Percentiles rank a stretch among this genome's conserved stretches.
phyloP scores from a whole-genome alignment of 2,113 vertebrate species.

The Gnathonemus longibarbis region DNA sequence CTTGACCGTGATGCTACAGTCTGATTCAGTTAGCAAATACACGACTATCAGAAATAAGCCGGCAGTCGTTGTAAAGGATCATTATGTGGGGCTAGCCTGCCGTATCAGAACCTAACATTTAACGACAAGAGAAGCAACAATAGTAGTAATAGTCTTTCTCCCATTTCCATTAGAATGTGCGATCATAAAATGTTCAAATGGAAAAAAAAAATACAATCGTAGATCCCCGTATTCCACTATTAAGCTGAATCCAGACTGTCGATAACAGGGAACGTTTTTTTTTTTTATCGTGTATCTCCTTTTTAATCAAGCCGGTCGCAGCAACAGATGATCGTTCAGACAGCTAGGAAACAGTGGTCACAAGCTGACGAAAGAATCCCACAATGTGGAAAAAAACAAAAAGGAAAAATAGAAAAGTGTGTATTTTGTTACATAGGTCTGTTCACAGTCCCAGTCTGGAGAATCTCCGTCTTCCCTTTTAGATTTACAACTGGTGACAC shows the following conservation, averaged over 20 bases:
- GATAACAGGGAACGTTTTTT: slow-evolving; percentile 32
- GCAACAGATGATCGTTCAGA: slow-evolving; percentile 70
- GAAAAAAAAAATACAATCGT: slow-evolving; percentile 24
- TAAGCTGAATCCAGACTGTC: slow-evolving; percentile 36
- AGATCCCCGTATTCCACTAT: slow-evolving; percentile 23
- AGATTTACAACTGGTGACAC: slow-evolving; percentile 16
- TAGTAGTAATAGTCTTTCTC: slow-evolving; percentile 55
- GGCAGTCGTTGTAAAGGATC: slow-evolving; percentile 32
- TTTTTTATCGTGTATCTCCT: neutral
- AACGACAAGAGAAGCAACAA: slow-evolving; percentile 61
- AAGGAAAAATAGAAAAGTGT: slow-evolving; percentile 24
- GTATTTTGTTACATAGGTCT: slow-evolving; percentile 13
- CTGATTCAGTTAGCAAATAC: slow-evolving; percentile 42
- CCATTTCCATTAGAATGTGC: slow-evolving; percentile 50
- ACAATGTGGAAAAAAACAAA: slow-evolving; percentile 35
- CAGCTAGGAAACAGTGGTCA: slow-evolving; percentile 35
- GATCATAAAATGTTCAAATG: slow-evolving; percentile 21
- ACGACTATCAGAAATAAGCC: slow-evolving; percentile 37
- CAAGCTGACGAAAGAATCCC: slow-evolving; percentile 48
- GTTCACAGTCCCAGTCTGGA: slow-evolving; percentile 2
- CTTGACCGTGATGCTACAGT: slow-evolving; percentile 39
- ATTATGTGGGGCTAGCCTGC: slow-evolving; percentile 40
- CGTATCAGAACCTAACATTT: slow-evolving; percentile 52
- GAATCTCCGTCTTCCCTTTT: slow-evolving; percentile 8
- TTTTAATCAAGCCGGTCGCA: slow-evolving; percentile 50